These are phyloP conservation scores for Poecile montanus DNA, from an alignment of 2,797 vertebrate species.

Conservation along the genomic window DNA sequence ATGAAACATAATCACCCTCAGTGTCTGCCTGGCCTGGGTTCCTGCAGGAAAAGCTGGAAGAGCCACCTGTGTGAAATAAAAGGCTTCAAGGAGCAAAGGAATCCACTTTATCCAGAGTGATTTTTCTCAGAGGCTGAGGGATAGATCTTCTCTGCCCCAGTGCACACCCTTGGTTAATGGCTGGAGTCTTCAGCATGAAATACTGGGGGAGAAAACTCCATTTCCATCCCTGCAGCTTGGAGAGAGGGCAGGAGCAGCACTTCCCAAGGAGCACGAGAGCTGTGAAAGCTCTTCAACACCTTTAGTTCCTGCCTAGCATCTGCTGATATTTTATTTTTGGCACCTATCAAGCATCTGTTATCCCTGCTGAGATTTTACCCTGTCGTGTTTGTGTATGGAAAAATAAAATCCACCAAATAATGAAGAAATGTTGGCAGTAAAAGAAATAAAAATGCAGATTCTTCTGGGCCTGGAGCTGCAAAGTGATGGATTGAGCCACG, in stretches of 20 bases:
- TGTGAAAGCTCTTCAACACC: background rate
- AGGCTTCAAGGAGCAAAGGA: background rate
- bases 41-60: background rate
- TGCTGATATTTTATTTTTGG: background rate
- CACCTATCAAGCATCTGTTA: background rate
- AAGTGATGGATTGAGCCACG: background rate
- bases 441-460: background rate
- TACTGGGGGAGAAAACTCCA: background rate
- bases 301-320: background rate
- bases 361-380: background rate
- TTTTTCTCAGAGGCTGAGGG: background rate
- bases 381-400: background rate
- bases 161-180: background rate
- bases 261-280: background rate
- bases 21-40: background rate
- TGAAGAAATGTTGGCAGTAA: background rate
- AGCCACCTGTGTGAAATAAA: background rate
- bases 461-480: background rate
- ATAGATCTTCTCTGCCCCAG: background rate
- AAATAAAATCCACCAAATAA: background rate
- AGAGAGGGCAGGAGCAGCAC: background rate
- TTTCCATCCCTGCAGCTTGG: background rate
- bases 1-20: background rate
- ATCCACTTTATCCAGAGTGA: background rate
- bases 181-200: background rate